A percentile compares a stretch with the other conserved stretches of the same genome.
phyloP scores from a whole-genome alignment of 2,888 invertebrate species.

The Lysandra coridon region DNA sequence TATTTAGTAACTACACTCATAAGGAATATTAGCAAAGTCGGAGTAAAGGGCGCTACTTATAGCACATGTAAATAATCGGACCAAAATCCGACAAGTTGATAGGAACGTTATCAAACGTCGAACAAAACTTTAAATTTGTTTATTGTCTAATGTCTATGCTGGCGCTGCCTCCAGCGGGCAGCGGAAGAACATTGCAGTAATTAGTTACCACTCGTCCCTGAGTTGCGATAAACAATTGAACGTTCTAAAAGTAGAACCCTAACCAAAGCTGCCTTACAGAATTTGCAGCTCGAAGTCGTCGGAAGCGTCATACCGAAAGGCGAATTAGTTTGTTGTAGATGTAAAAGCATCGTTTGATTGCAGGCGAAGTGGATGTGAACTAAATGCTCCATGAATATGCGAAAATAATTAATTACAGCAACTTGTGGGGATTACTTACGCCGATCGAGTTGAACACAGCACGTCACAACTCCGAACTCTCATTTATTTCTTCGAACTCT shows the following conservation, averaged over 20 bases:
- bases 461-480: constrained; percentile 77
- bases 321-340: background rate
- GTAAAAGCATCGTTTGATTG: background rate
- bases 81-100: no score
- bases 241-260: background rate
- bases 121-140: no score
- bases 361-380: background rate
- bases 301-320: background rate
- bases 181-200: no score
- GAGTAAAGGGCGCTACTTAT: no score
- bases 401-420: constrained; percentile 8
- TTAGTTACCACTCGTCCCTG: no score
- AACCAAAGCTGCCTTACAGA: background rate
- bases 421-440: constrained; percentile 44
- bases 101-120: no score
- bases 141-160: no score
- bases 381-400: background rate
- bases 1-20: no score
- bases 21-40: no score
- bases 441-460: constrained; percentile 72
- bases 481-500: constrained; percentile 79
- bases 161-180: no score
- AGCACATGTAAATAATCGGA: no score
- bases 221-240: no score
- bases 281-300: background rate